Conservation (phyloP, 2,113 vertebrate species). For the Pachyramphus minor region DNA sequence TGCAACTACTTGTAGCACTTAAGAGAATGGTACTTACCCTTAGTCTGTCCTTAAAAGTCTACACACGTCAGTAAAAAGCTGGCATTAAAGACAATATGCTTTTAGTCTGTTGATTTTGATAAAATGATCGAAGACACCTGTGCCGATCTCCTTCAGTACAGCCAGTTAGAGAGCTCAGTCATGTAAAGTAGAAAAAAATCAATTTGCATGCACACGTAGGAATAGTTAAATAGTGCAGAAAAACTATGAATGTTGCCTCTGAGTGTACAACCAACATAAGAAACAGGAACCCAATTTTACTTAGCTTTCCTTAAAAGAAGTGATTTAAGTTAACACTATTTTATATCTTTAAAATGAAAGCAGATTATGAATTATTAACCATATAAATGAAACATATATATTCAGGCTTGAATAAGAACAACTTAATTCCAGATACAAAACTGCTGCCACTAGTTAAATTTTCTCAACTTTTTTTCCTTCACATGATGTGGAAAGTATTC, state of each 20-base stretch:
- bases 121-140: not conserved
- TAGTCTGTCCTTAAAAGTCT: not conserved
- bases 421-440: not conserved
- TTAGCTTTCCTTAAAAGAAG: not conserved
- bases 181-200: not conserved
- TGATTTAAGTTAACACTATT: not conserved
- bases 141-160: not conserved
- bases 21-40: not conserved
- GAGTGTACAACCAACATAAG: not conserved
- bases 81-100: not conserved
- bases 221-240: not conserved
- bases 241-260: not conserved
- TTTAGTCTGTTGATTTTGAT: not conserved
- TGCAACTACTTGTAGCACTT: not conserved
- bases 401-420: not conserved
- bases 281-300: not conserved
- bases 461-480: not conserved
- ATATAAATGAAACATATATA: not conserved
- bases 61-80: not conserved
- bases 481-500: not conserved
- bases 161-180: not conserved
- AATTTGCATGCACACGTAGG: not conserved
- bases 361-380: not conserved
- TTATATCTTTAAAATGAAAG: not conserved
- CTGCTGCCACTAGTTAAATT: fast-evolving